Base-by-base conservation (phyloP, 2,113 vertebrate species). In the Nycticebus coucang region DNA sequence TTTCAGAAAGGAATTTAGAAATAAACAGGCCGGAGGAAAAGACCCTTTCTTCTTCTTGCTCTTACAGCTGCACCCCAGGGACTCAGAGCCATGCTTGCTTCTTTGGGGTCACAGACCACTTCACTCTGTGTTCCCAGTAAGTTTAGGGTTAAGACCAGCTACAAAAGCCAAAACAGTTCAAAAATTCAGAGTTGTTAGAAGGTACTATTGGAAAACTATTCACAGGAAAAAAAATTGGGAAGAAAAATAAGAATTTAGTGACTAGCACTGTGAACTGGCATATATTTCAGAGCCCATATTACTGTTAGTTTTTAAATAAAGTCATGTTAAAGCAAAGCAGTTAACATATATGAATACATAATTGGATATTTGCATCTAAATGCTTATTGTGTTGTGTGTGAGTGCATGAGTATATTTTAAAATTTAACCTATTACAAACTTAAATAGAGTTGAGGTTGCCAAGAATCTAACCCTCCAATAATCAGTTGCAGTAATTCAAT, bases 1-100 rank as follows among this genome's bases (percentile, higher is more conserved):
- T 30, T 94, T 90, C 89, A n/a, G 79, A 92, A 87, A 72, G 84
- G 91, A 93, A 86, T 91, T 95, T 80, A 71, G 7, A 97, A 97
- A 93, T 3, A 85, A 95, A 89, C 33, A 26, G 33, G 33, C 13
- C 50, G 74, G 9, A 3, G 13, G 71, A 62, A 84, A 85, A 92
- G 72, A 11, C 11, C 14, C 26, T 30, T 28, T 77, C 18, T 35
- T 53, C 19, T 89, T 45, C 82, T 71, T 7, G 5, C 26, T 0
- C 81, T 9, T 17, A 2, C 35, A n/a, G 96, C 81, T 10, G 0
- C 22, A 69, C 26, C 18, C 5, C 30, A 30, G 1, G 21, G 11
- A 1, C 0, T 82, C n/a, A 81, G 1, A 87, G 11, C 69, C 11
- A 79, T 5, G 18, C 0, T 0, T 53, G 5, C 11, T 87, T 62